These are phyloP conservation scores for Noctua pronuba DNA, from an alignment of 2,888 invertebrate genomes.

Conservation along the genomic window DNA sequence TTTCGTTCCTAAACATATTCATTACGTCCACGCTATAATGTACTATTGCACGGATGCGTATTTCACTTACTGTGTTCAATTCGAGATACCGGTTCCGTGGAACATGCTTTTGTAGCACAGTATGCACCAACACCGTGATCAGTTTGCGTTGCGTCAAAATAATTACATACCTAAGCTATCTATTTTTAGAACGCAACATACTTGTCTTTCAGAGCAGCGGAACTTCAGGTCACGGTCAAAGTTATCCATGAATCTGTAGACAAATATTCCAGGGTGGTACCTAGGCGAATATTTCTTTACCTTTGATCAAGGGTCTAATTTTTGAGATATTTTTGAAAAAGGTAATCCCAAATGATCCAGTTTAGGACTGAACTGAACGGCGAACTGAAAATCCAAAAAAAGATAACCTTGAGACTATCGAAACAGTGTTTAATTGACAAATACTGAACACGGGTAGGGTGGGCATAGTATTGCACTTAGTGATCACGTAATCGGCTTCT, in stretches of 20 bases:
- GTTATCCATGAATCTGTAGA: background rate
- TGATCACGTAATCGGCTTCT: background rate
- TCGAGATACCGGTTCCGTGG: background rate
- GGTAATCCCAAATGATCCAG: background rate
- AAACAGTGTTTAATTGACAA: background rate
- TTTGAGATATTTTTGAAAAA: background rate
- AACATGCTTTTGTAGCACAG: background rate
- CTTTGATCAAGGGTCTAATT: background rate
- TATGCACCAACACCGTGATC: background rate
- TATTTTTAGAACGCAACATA: background rate
- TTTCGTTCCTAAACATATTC: slow-evolving; percentile 82
- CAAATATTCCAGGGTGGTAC: background rate
- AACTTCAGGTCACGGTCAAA: background rate
- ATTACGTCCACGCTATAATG: slow-evolving; percentile 76
- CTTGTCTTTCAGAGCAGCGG: background rate
- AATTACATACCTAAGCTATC: background rate
- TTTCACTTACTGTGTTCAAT: slow-evolving; percentile 1
- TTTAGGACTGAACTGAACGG: background rate
- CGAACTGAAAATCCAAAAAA: background rate
- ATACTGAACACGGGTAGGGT: background rate
- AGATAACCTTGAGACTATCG: background rate
- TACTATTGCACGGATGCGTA: slow-evolving; percentile 19
- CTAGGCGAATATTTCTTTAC: background rate
- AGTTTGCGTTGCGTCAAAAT: background rate
- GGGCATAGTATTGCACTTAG: background rate